Percentiles rank a stretch among this genome's conserved stretches.
Evolutionary conservation across 2,888 invertebrate species (phyloP).

Genomic region (Tillus elongatus): DNA sequence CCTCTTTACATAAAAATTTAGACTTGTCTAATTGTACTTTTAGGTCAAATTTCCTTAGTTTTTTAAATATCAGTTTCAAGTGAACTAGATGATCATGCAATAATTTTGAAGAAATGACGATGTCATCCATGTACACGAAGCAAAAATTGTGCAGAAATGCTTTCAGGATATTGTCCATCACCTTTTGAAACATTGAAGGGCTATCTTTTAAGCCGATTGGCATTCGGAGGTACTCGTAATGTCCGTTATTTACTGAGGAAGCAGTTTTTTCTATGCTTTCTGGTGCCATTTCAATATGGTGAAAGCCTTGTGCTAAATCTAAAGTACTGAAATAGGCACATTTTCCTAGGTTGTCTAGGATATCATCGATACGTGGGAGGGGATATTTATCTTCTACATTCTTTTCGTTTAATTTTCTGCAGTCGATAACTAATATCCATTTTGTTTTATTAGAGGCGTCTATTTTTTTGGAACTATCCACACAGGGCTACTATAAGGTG

Average conservation of each 20-base stretch:
- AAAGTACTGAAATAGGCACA: constrained; percentile 13
- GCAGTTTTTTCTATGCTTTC: constrained; percentile 17
- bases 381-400: constrained; percentile 12
- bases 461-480: background rate
- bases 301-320: constrained; percentile 17
- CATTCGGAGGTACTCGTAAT: constrained; percentile 19
- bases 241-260: constrained; percentile 15
- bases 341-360: constrained; percentile 3
- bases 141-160: constrained; percentile 13
- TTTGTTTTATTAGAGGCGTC: constrained; percentile 9
- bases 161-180: constrained; percentile 17
- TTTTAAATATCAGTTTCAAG: constrained; percentile 8
- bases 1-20: constrained; percentile 12
- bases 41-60: constrained; percentile 5
- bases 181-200: constrained; percentile 17
- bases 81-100: constrained; percentile 10
- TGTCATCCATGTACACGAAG: constrained; percentile 26
- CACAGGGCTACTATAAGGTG: constrained; percentile 1
- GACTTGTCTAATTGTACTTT: constrained; percentile 17
- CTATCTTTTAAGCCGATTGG: constrained; percentile 19
- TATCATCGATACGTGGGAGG: constrained; percentile 14
- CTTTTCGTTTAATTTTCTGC: background rate
- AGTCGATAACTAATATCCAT: constrained; percentile 7
- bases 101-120: constrained; percentile 17
- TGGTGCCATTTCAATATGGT: constrained; percentile 16